Evolutionary conservation across 2,113 vertebrate genomes (phyloP).

Genomic region (Pelvicachromis taeniatus): DNA sequence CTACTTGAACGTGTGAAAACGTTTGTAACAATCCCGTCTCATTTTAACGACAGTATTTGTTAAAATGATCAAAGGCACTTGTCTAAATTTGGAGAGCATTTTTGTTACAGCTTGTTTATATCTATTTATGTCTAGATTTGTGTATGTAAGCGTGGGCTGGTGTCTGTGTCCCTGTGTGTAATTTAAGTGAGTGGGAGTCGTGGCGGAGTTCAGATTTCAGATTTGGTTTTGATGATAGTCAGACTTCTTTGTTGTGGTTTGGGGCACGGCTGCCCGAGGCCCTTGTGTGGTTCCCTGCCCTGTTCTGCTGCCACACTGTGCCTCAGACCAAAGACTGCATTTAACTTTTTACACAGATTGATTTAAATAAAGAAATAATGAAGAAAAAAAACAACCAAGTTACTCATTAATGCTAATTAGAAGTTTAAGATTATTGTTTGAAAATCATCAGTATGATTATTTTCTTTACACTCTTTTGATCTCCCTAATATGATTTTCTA

Average conservation of each 20-base stretch:
- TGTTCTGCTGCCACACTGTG: not conserved
- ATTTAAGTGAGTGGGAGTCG: conserved; percentile 22
- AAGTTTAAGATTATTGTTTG: not conserved
- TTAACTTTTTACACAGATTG: not conserved
- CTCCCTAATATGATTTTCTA: not conserved
- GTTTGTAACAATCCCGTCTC: not conserved
- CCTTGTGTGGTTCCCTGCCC: conserved; percentile 20
- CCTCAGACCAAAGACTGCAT: not conserved
- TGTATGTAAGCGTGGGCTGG: conserved; percentile 6
- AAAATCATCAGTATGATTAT: not conserved
- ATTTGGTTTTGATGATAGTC: conserved; percentile 45
- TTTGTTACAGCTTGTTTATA: not conserved
- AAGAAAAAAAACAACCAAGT: not conserved
- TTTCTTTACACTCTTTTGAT: not conserved
- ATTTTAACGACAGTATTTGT: not conserved
- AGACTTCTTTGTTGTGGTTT: conserved; percentile 61
- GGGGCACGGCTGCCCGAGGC: conserved; percentile 1
- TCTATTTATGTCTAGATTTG: conserved; percentile 21
- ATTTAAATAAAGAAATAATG: not conserved
- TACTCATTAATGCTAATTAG: not conserved
- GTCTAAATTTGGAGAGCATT: not conserved
- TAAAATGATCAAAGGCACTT: not conserved
- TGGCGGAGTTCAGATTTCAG: conserved; percentile 40
- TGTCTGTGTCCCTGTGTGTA: not conserved
- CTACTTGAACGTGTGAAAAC: not conserved